Conservation (phyloP, 2,113 vertebrate species). For the Neolamprologus variostigma region DNA sequence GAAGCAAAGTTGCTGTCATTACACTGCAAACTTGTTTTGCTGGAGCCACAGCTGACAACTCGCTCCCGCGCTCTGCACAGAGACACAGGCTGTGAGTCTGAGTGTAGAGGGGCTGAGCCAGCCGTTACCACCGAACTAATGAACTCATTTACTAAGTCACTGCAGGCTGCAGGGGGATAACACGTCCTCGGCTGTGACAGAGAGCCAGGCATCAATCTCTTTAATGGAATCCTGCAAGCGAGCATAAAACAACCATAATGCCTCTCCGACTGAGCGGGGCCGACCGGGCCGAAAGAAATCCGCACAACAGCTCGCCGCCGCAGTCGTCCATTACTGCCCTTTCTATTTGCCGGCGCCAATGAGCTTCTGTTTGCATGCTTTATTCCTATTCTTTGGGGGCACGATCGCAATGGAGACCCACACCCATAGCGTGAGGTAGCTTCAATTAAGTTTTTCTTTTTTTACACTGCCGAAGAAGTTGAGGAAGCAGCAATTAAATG, state of each 20-base stretch:
- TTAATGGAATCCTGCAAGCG: conserved; percentile 68
- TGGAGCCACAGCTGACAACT: background rate
- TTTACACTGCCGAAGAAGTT: background rate
- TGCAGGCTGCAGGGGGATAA: conserved; percentile 46
- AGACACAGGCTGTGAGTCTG: background rate
- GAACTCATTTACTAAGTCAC: conserved; percentile 69
- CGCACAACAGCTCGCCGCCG: background rate
- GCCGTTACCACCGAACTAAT: conserved; percentile 51
- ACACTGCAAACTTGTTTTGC: conserved; percentile 9
- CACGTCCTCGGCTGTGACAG: conserved; percentile 58
- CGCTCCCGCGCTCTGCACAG: background rate
- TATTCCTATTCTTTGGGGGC: background rate
- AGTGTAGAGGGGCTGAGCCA: conserved; percentile 5
- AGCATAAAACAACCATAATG: conserved; percentile 58
- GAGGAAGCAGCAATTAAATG: background rate
- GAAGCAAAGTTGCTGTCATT: background rate
- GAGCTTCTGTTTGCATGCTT: conserved; percentile 24
- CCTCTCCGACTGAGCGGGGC: conserved; percentile 31
- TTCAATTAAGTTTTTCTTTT: conserved; percentile 13
- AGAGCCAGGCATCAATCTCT: conserved; percentile 66
- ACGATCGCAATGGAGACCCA: background rate
- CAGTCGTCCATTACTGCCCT: conserved; percentile 28
- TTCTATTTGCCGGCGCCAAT: conserved; percentile 20
- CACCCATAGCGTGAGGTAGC: background rate
- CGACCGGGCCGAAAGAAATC: conserved; percentile 24